Evolutionary conservation across 2,113 vertebrate species (phyloP), one percentile per base, ranked within the genome.

Genomic region (Pampusana beccarii): DNA sequence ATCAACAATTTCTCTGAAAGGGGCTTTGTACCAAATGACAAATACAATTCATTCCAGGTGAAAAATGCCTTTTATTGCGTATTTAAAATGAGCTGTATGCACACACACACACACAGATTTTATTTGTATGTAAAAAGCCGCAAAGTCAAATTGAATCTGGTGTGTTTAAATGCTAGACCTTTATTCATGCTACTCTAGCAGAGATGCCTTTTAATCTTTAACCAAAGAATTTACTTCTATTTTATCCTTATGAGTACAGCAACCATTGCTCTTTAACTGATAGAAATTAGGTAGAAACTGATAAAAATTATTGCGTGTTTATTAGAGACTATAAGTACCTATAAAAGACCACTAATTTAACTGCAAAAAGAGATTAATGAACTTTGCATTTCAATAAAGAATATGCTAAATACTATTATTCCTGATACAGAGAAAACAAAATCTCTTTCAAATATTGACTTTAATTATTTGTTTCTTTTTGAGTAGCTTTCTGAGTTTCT

Each of bases 11-110:
- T 94, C 24, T 73, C 50, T 73, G 72, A 91, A 94, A 91, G 44
- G 23, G 69, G n/a, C 56, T 93, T 86, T 93, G 95, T 94, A 86
- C 67, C 62, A 82, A 86, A 73, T 64, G 78, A 94, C 79, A 97
- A 92, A 96, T 75, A 31, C 51, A 88, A 82, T 58, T 81, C 34
- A 3, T 89, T 61, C 53, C 44, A 50, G 38, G 34, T 85, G 64
- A 92, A 93, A 58, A 92, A 92, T 92, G 72, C 21, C 38, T 93
- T 82, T 96, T 64, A 73, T 71, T 70, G 28, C 67, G 33, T 21
- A 26, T 83, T 90, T 81, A 50, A 88, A 95, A 87, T 17, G 23
- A 88, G 26, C 67, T 74, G 44, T 56, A 54, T 24, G 23, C 48
- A 23, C 31, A 51, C 10, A 51, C 18, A 66, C 36, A 69, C 31